Evolutionary conservation across 37 sponge, comb jelly and placozoan species (phyloP).

Genomic region (Chondrilla cf. caribensis): DNA sequence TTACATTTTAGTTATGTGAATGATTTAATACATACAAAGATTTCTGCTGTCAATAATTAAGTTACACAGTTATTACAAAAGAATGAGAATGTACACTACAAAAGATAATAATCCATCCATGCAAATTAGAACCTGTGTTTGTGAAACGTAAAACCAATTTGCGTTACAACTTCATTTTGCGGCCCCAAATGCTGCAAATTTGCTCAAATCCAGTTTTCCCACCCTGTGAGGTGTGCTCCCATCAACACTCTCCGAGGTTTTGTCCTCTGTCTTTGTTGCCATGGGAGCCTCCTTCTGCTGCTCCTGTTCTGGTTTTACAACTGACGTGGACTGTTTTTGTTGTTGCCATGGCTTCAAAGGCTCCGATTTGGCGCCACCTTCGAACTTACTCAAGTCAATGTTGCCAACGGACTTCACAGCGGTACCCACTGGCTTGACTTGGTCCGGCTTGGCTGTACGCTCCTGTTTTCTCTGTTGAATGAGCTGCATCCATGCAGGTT

Average conservation of each 20-base stretch:
- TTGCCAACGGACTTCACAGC: background rate
- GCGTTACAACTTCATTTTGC: too few species aligned
- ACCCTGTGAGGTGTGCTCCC: background rate
- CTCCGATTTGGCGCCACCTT: background rate
- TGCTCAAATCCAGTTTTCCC: conserved; percentile 18
- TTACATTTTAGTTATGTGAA: too few species aligned
- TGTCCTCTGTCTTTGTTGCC: background rate
- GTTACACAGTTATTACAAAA: too few species aligned
- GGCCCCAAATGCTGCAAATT: conserved; percentile 15
- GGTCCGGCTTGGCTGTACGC: background rate
- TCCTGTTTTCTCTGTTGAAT: too few species aligned
- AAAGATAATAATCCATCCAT: too few species aligned
- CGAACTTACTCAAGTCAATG: background rate
- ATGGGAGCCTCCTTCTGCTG: background rate
- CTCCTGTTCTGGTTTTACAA: background rate
- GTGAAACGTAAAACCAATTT: too few species aligned
- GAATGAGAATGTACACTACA: too few species aligned
- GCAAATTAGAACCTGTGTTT: too few species aligned
- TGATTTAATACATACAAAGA: too few species aligned
- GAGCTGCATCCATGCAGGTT: too few species aligned
- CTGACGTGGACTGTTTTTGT: background rate
- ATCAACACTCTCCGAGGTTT: too few species aligned
- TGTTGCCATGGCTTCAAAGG: background rate
- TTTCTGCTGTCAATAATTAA: too few species aligned
- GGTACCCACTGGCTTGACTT: background rate